These are phyloP conservation scores for Rhyzopertha dominica DNA, from an alignment of 1,140 invertebrate species.

Conservation along the genomic window DNA sequence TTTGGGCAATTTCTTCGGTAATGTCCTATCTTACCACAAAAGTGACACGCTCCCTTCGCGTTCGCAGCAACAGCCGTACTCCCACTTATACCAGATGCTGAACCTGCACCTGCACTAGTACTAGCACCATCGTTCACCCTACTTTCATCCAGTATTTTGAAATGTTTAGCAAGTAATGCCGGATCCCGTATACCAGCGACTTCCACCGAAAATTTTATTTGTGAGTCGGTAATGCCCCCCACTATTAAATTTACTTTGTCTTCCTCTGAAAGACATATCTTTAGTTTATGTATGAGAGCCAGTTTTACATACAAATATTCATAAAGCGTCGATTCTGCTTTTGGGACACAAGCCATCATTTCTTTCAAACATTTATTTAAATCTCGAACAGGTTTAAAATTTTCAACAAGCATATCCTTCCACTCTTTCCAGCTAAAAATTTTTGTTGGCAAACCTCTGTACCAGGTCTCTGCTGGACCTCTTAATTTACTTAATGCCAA, in stretches of 20 bases:
- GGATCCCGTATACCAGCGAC: constrained; percentile 16
- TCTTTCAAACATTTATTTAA: constrained; percentile 10
- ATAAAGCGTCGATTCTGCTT: constrained; percentile 6
- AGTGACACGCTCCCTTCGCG: neutral
- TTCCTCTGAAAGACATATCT: constrained; percentile 8
- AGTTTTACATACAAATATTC: constrained; percentile 13
- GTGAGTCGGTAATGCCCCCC: constrained; percentile 15
- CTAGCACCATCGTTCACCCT: no score
- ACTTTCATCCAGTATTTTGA: constrained; percentile 18
- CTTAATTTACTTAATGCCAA: constrained; percentile 19
- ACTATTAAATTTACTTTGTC: constrained; percentile 23
- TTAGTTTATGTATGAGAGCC: constrained; percentile 14
- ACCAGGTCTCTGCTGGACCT: constrained; percentile 19
- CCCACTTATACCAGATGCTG: neutral
- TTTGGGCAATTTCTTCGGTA: neutral
- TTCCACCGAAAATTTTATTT: constrained; percentile 22
- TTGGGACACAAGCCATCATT: constrained; percentile 9
- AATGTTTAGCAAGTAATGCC: constrained; percentile 12
- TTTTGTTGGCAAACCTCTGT: constrained; percentile 11
- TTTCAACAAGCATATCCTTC: constrained; percentile 5
- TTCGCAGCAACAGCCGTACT: neutral
- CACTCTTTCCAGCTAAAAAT: constrained; percentile 18
- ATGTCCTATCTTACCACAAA: neutral
- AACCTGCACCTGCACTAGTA: no score
- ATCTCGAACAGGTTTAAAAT: constrained; percentile 14